These are phyloP conservation scores for Drosophila niveifrons DNA, from an alignment of 2,888 invertebrate species.

Conservation along the genomic window DNA sequence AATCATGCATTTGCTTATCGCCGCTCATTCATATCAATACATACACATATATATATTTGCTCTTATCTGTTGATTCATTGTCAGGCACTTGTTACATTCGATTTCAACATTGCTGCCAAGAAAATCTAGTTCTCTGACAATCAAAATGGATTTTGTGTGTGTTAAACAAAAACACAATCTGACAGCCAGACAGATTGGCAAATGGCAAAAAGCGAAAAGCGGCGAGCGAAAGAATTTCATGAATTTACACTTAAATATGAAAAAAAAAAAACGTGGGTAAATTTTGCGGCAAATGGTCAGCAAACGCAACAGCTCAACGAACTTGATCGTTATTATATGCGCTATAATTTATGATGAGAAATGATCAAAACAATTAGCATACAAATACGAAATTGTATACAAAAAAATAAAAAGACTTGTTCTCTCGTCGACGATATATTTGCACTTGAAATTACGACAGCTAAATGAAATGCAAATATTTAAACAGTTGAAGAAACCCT, in stretches of 20 bases:
- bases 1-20: conserved; percentile 8
- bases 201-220: not conserved
- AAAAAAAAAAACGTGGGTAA: conserved; percentile 19
- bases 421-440: conserved; percentile 7
- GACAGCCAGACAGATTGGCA: conserved; percentile 17
- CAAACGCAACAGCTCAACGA: conserved; percentile 30
- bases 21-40: too few species aligned
- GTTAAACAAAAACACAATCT: conserved; percentile 20
- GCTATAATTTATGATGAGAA: conserved; percentile 20
- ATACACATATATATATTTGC: not conserved
- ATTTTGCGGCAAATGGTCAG: conserved; percentile 25
- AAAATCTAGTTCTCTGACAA: conserved; percentile 15
- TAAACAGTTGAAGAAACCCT: conserved; percentile 40
- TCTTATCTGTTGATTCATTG: conserved; percentile 11
- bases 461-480: conserved; percentile 54
- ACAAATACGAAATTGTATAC: conserved; percentile 41
- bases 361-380: conserved; percentile 53
- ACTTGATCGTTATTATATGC: conserved; percentile 3
- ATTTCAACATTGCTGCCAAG: conserved; percentile 16
- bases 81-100: conserved; percentile 31
- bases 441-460: conserved; percentile 48
- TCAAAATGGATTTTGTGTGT: conserved; percentile 23
- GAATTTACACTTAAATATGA: conserved; percentile 39
- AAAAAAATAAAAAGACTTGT: not conserved
- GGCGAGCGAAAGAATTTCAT: conserved; percentile 29